Conservation (phyloP, 2,888 invertebrate species). For the Hypomecis punctinalis region DNA sequence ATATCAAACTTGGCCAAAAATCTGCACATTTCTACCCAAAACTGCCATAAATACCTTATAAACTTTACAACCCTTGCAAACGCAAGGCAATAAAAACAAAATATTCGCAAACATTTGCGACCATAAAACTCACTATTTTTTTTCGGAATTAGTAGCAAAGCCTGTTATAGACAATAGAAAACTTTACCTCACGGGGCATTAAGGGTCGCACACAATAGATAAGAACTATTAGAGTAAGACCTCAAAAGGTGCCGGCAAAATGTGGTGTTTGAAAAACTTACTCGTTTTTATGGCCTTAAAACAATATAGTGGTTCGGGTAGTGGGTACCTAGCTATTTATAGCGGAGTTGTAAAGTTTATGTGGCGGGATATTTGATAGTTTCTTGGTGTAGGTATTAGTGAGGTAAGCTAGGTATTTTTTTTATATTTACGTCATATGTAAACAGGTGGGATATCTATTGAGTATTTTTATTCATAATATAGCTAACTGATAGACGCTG, state of each 20-base stretch:
- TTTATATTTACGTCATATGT: too few species aligned
- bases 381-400: background rate
- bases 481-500: too few species aligned
- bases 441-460: too few species aligned
- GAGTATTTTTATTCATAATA: too few species aligned
- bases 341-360: slow-evolving; percentile 32
- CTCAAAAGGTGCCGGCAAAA: slow-evolving; percentile 55
- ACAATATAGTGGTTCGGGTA: slow-evolving; percentile 36
- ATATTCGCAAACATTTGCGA: slow-evolving; percentile 44
- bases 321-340: slow-evolving; percentile 32
- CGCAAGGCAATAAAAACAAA: slow-evolving; percentile 28
- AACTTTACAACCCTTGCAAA: slow-evolving; percentile 40
- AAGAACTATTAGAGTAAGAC: slow-evolving; percentile 34
- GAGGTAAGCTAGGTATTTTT: too few species aligned
- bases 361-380: slow-evolving; percentile 20
- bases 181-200: slow-evolving; percentile 35
- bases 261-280: slow-evolving; percentile 40
- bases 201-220: slow-evolving; percentile 45
- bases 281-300: slow-evolving; percentile 29
- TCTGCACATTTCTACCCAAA: slow-evolving; percentile 27
- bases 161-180: slow-evolving; percentile 46
- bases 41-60: slow-evolving; percentile 43
- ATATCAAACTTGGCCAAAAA: slow-evolving; percentile 8
- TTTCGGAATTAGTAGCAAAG: slow-evolving; percentile 48
- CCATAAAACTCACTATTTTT: slow-evolving; percentile 40